Conservation (phyloP, 2,888 invertebrate genomes). For the Agrotis ipsilon region DNA sequence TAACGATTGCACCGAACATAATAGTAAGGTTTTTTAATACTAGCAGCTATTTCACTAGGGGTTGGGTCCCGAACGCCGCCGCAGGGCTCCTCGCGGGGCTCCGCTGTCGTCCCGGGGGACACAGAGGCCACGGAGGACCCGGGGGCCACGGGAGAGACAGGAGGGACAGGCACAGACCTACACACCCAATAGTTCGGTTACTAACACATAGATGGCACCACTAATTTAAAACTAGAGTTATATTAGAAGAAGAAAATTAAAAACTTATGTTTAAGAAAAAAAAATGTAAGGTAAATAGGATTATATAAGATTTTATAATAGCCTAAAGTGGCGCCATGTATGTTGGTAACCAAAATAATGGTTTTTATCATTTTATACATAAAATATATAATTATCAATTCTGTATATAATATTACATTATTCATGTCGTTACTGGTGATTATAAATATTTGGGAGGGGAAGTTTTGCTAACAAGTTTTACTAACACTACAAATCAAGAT, state of each 20-base stretch:
- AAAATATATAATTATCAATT: too few species aligned
- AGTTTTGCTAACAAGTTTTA: not conserved
- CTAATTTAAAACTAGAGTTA: slow-evolving; percentile 1
- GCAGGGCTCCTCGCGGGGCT: slow-evolving; percentile 59
- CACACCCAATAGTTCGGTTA: slow-evolving; percentile 43
- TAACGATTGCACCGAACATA: slow-evolving; percentile 67
- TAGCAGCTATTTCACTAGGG: slow-evolving; percentile 66
- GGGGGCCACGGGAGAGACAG: not conserved
- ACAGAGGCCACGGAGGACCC: not conserved
- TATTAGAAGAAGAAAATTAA: not conserved
- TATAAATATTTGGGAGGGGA: not conserved
- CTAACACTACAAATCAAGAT: not conserved
- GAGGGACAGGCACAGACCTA: slow-evolving; percentile 29
- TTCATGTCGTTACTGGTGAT: slow-evolving; percentile 30
- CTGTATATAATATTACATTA: not conserved
- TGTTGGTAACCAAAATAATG: not conserved
- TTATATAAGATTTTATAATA: not conserved
- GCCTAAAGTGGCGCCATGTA: slow-evolving; percentile 27
- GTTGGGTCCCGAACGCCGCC: slow-evolving; percentile 64
- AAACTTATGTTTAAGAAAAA: not conserved
- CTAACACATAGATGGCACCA: slow-evolving; percentile 34
- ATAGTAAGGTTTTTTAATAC: slow-evolving; percentile 75
- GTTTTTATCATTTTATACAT: not conserved
- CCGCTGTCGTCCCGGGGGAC: slow-evolving; percentile 1
- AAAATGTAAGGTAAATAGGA: not conserved